Percentiles rank a stretch among this genome's conserved stretches.
These are phyloP conservation scores for Hirtodrosophila duncani DNA, from an alignment of 2,888 invertebrate genomes.

Conservation along the genomic window DNA sequence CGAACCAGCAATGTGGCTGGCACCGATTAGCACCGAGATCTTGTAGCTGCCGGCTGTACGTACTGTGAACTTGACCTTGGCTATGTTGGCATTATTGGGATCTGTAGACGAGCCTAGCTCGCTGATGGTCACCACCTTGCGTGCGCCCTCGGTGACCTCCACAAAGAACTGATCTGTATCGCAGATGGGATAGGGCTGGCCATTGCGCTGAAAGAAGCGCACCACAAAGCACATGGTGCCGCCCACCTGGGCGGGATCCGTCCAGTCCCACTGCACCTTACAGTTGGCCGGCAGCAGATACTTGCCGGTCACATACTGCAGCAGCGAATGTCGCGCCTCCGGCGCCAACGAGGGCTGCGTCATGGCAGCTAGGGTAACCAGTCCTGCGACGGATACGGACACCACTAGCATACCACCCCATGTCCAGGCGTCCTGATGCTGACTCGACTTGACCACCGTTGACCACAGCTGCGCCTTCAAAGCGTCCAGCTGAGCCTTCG, in stretches of 20 bases:
- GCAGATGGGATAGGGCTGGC: conserved; percentile 95
- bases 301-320: conserved; percentile 95
- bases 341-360: conserved; percentile 93
- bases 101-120: conserved; percentile 93
- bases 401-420: conserved; percentile 96
- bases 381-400: conserved; percentile 91
- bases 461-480: conserved; percentile 91
- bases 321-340: conserved; percentile 92
- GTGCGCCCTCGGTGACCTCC: conserved; percentile 90
- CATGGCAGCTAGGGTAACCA: conserved; percentile 93
- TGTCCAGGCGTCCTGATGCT: conserved; percentile 93
- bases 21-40: conserved; percentile 90
- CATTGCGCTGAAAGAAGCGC: conserved; percentile 94
- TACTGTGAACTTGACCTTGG: conserved; percentile 94
- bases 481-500: conserved; percentile 87
- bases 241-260: conserved; percentile 92
- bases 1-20: conserved; percentile 89
- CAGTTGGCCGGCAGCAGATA: conserved; percentile 93
- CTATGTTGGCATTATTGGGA: conserved; percentile 90
- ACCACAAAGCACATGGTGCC: conserved; percentile 95
- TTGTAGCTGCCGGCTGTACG: conserved; percentile 93
- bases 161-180: conserved; percentile 94
- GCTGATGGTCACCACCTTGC: conserved; percentile 88
- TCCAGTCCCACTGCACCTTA: conserved; percentile 90
- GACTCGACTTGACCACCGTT: conserved; percentile 89